A percentile compares a stretch with the other conserved stretches of the same genome.
These are phyloP conservation scores for Onychomys leucogaster DNA, from an alignment of 2,797 vertebrate species.

Conservation along the genomic window DNA sequence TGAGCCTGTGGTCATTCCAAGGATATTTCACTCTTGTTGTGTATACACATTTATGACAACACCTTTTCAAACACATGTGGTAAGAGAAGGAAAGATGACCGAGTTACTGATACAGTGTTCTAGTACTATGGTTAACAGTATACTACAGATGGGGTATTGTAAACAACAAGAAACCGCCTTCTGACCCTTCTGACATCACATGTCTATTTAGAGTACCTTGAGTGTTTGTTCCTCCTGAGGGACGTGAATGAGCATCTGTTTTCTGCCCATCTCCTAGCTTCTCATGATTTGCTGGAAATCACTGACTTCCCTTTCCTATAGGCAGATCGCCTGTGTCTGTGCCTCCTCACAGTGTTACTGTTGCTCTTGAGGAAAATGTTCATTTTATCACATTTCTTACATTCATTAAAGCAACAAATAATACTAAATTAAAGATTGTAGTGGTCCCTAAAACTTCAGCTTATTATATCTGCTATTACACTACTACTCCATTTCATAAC, in stretches of 20 bases:
- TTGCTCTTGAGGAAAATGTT: background rate
- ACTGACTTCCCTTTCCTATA: background rate
- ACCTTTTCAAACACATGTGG: background rate
- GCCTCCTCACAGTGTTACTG: background rate
- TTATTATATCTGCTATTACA: background rate
- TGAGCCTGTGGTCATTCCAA: background rate
- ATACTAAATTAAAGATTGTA: background rate
- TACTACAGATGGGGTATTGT: background rate
- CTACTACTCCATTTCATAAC: background rate
- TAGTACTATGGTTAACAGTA: background rate
- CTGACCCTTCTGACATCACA: background rate
- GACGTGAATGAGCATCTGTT: background rate
- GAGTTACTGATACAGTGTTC: background rate
- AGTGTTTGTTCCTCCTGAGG: background rate
- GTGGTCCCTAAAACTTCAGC: background rate
- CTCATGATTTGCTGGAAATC: background rate
- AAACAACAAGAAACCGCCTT: background rate
- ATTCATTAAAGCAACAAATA: background rate
- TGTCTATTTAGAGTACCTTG: background rate
- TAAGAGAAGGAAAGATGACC: background rate
- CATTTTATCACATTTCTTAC: background rate
- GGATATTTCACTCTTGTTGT: background rate
- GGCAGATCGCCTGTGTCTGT: no score
- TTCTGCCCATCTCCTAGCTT: no score
- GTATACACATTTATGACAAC: no score